These are phyloP conservation scores for Metaphire vulgaris DNA, from an alignment of 1,140 invertebrate genomes.

Conservation along the genomic window DNA sequence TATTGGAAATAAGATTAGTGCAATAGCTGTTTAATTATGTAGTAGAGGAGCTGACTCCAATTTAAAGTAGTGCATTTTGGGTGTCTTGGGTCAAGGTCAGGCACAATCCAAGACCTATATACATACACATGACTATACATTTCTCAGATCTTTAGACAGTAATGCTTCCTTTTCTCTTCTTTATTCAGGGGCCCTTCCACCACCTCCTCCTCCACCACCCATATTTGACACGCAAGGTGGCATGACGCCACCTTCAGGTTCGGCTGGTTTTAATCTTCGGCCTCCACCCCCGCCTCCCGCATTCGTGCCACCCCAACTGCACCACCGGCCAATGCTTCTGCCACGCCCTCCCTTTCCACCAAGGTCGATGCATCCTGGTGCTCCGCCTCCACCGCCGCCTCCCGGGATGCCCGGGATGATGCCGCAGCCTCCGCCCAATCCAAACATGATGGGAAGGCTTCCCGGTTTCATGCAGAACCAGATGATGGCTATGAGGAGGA, in stretches of 20 bases:
- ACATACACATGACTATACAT: neutral
- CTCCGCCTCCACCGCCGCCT: neutral
- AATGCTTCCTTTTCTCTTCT: neutral
- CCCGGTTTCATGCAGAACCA: neutral
- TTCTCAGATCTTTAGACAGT: neutral
- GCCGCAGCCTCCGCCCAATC: neutral
- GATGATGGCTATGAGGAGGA: neutral
- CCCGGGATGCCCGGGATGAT: neutral
- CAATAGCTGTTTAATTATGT: neutral
- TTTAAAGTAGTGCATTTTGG: neutral
- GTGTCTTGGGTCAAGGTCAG: neutral
- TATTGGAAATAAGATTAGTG: neutral
- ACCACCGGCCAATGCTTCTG: neutral
- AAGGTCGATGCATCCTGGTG: neutral
- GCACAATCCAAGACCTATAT: neutral
- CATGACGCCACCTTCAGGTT: neutral
- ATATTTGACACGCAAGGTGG: neutral
- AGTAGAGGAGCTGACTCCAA: neutral
- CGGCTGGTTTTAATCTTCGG: neutral
- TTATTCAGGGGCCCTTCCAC: neutral
- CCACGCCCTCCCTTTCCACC: neutral
- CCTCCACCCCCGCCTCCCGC: neutral
- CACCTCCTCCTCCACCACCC: neutral
- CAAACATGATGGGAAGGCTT: neutral
- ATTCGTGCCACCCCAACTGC: neutral